Conservation (phyloP, 37 sponge, comb jelly and placozoan genomes). For the Amphimedon queenslandica region DNA sequence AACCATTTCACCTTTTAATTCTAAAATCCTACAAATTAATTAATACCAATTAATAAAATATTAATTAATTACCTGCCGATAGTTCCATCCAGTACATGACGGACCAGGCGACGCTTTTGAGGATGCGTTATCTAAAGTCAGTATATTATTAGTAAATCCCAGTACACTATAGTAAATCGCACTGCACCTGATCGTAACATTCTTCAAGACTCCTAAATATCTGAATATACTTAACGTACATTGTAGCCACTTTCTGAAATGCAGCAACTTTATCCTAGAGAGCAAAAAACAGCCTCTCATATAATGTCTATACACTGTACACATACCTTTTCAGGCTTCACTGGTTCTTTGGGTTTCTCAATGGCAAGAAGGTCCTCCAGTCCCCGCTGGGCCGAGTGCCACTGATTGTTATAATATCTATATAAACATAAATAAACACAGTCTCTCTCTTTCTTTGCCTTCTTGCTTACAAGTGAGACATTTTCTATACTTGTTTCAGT, state of each 20-base stretch:
- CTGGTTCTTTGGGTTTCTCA: constrained; percentile 71
- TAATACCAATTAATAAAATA: neutral
- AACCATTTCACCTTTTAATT: constrained; percentile 97
- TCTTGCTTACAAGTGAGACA: constrained; percentile 33
- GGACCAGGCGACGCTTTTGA: constrained; percentile 86
- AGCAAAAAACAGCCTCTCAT: neutral
- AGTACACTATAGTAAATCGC: too few relatives aligned
- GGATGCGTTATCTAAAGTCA: constrained; percentile 80
- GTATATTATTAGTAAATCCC: neutral
- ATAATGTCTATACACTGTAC: neutral
- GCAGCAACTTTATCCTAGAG: constrained; percentile 78
- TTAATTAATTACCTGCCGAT: constrained; percentile 88
- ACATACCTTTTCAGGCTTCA: constrained; percentile 81
- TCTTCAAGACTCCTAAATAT: constrained; percentile 85
- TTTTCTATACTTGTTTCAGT: too few relatives aligned
- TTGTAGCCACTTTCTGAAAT: constrained; percentile 80
- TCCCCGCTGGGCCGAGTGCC: constrained; percentile 81
- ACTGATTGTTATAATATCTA: constrained; percentile 82
- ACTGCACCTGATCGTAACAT: constrained; percentile 95
- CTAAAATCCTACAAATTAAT: constrained; percentile 71
- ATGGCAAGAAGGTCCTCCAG: constrained; percentile 68
- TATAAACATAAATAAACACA: neutral
- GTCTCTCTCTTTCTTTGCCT: neutral
- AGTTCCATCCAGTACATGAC: constrained; percentile 85
- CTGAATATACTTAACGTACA: constrained; percentile 90